Percentiles rank a stretch among this genome's conserved stretches.
Evolutionary conservation across 2,113 vertebrate genomes (phyloP).

Genomic region (Potamarius usumacintae): DNA sequence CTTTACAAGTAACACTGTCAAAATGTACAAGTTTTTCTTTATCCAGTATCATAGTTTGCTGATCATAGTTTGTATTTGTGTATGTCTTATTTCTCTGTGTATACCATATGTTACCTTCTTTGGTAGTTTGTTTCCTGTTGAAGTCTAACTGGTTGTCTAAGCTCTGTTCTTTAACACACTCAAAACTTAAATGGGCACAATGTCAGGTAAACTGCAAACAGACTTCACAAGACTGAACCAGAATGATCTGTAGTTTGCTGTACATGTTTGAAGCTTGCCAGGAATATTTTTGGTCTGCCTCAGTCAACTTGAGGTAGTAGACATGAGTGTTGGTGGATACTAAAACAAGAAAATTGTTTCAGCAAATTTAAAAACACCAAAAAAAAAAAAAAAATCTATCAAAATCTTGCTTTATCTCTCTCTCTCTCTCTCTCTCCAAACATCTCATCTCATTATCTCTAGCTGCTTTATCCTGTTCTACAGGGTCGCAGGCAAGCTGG

Average conservation of each 20-base stretch:
- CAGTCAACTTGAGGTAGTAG: background rate
- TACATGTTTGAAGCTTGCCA: background rate
- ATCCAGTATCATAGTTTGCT: background rate
- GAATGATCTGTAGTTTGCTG: too few relatives aligned
- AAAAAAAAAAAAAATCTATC: background rate
- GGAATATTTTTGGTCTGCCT: background rate
- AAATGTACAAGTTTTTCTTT: too few relatives aligned
- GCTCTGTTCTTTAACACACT: background rate
- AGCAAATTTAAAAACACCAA: background rate
- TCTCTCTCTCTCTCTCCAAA: too few relatives aligned
- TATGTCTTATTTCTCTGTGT: background rate
- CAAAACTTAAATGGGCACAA: background rate
- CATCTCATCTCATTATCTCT: too few relatives aligned
- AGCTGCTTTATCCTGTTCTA: too few relatives aligned
- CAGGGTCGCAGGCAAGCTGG: too few relatives aligned
- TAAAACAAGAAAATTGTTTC: background rate
- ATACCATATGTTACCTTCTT: background rate
- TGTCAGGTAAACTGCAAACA: background rate
- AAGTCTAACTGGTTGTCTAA: too few relatives aligned
- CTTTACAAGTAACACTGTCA: too few relatives aligned
- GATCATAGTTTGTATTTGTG: background rate
- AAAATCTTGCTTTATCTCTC: background rate
- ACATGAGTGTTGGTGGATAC: background rate
- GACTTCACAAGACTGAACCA: background rate
- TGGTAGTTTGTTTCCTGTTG: background rate